phyloP scores from a whole-genome alignment of 2,113 vertebrate species.

The Chelonoidis abingdonii region DNA sequence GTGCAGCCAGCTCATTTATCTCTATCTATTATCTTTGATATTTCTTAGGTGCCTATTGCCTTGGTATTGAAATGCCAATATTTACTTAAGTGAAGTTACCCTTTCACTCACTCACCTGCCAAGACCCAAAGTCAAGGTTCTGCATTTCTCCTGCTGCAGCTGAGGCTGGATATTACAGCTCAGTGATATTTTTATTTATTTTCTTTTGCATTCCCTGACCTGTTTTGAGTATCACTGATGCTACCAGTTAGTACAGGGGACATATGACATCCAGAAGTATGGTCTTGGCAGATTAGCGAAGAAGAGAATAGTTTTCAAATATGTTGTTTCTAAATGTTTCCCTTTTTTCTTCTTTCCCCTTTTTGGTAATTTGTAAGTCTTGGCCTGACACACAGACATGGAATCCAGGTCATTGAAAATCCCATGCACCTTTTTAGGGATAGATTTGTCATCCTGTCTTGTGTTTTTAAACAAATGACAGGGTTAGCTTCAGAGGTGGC shows the following conservation, averaged over 20 bases:
- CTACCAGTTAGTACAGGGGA: background rate
- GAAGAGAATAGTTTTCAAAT: background rate
- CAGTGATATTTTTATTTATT: background rate
- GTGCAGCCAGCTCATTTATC: background rate
- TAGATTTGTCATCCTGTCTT: background rate
- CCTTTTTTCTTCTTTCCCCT: background rate
- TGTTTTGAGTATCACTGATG: background rate
- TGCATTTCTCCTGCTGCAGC: background rate
- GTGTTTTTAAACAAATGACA: constrained; percentile 7
- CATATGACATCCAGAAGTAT: background rate
- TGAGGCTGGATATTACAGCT: background rate
- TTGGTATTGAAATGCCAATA: background rate
- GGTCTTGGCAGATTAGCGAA: background rate
- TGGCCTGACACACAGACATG: background rate
- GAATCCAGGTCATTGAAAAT: background rate
- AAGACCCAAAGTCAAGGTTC: background rate
- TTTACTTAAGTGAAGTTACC: background rate
- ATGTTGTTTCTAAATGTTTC: background rate
- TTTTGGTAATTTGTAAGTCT: background rate
- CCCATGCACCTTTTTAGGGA: background rate
- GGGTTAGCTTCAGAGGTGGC: background rate
- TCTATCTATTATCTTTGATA: background rate
- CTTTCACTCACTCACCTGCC: background rate
- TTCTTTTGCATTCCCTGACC: background rate
- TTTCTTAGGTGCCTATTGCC: background rate